Conservation (phyloP, 2,888 invertebrate genomes). For the Drosophila lacicola region DNA sequence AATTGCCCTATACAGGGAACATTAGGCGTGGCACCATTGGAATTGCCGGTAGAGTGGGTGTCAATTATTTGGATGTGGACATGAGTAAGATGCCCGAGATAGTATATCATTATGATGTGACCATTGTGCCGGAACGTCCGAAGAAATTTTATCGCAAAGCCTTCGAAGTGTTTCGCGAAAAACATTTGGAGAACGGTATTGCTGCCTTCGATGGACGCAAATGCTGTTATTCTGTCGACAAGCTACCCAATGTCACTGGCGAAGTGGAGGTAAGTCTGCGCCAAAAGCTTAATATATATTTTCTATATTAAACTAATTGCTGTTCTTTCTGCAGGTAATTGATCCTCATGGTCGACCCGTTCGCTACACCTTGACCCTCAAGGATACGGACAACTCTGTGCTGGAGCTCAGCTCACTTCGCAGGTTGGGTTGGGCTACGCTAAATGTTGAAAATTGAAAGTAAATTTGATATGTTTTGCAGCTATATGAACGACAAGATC, state of each 20-base stretch:
- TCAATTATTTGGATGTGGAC: conserved; percentile 88
- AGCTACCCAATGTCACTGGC: conserved; percentile 39
- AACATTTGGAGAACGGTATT: conserved; percentile 84
- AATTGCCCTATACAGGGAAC: conserved; percentile 23
- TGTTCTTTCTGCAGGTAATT: conserved; percentile 58
- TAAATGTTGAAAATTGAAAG: not conserved
- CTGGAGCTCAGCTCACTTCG: conserved; percentile 78
- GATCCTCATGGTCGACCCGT: conserved; percentile 63
- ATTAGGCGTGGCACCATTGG: conserved; percentile 84
- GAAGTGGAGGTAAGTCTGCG: conserved; percentile 68
- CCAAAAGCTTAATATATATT: not conserved
- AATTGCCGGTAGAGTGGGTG: conserved; percentile 85
- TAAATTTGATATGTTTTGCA: conserved; percentile 29
- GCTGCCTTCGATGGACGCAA: conserved; percentile 92
- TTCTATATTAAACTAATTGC: not conserved
- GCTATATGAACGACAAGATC: conserved; percentile 78
- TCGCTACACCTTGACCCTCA: conserved; percentile 72
- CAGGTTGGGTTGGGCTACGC: conserved; percentile 58
- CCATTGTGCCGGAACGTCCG: conserved; percentile 89
- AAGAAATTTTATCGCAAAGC: conserved; percentile 87
- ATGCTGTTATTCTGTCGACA: conserved; percentile 87
- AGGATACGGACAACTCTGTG: conserved; percentile 66
- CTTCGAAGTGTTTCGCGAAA: conserved; percentile 84
- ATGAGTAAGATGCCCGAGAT: conserved; percentile 85
- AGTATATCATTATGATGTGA: conserved; percentile 93